Conservation (phyloP, 1,140 invertebrate genomes). For the Andricus grossulariae region DNA sequence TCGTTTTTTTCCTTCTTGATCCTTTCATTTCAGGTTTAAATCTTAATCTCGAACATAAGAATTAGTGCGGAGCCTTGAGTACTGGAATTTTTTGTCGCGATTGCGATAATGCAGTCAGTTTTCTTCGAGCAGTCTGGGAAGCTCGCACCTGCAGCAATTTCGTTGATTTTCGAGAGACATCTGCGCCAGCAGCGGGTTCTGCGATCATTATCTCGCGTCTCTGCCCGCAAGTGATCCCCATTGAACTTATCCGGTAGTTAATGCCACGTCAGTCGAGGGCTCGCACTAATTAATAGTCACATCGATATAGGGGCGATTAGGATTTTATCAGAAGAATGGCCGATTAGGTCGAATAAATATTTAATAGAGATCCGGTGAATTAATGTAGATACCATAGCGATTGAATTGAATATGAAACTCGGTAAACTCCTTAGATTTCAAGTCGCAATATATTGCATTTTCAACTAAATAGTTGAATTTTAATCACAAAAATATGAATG, state of each 20-base stretch:
- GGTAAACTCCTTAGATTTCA: too few species aligned
- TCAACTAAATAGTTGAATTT: too few species aligned
- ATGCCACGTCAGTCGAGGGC: constrained; percentile 6
- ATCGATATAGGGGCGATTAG: constrained; percentile 13
- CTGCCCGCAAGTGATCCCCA: background rate
- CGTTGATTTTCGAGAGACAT: background rate
- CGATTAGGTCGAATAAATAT: constrained; percentile 7
- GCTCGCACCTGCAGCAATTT: constrained; percentile 4
- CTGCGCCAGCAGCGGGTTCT: background rate
- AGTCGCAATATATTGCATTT: too few species aligned
- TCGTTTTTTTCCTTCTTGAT: too few species aligned
- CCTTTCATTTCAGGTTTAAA: too few species aligned
- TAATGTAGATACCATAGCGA: too few species aligned
- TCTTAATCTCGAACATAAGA: too few species aligned
- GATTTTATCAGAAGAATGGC: constrained; percentile 10
- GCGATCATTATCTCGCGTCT: constrained; percentile 18
- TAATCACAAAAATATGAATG: too few species aligned
- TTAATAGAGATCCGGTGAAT: background rate
- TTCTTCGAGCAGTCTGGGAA: background rate
- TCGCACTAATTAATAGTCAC: constrained; percentile 16
- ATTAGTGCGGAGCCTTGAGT: too few species aligned
- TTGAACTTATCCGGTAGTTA: constrained; percentile 28
- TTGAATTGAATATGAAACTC: too few species aligned
- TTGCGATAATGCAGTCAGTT: constrained; percentile 8
- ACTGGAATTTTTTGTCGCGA: background rate